A percentile compares a stretch with the other conserved stretches of the same genome.
Evolutionary conservation across 2,797 vertebrate species (phyloP).

Genomic region (Tragopan temminckii): DNA sequence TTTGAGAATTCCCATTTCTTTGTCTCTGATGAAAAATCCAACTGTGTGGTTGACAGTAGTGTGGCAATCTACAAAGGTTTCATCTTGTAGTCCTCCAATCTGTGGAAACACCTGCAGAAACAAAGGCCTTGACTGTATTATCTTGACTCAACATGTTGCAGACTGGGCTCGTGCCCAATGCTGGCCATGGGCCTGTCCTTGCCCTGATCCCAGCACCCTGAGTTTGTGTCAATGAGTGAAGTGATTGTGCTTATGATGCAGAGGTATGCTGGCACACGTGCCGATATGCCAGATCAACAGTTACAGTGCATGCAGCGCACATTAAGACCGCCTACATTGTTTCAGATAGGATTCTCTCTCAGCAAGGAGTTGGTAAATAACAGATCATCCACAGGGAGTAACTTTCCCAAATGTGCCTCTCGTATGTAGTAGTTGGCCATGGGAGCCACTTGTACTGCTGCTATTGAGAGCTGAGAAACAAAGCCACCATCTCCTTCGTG

Average conservation of each 20-base stretch:
- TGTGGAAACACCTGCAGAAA: neutral
- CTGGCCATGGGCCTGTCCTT: neutral
- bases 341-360: neutral
- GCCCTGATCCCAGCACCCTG: neutral
- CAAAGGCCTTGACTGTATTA: rapidly evolving
- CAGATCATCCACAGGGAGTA: neutral
- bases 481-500: rapidly evolving
- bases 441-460: neutral
- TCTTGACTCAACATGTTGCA: neutral
- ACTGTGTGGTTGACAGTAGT: neutral
- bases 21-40: neutral
- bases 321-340: neutral
- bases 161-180: neutral
- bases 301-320: neutral
- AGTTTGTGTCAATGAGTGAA: neutral
- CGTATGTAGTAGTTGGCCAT: neutral
- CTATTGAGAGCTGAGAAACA: neutral
- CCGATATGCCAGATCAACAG: rapidly evolving
- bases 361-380: neutral
- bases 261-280: neutral
- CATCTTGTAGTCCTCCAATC: neutral
- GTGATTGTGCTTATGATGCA: neutral
- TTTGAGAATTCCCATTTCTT: neutral
- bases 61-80: neutral
- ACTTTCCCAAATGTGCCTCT: neutral